phyloP scores from a whole-genome alignment of 2,888 invertebrate genomes.

The Lutraria lutraria region DNA sequence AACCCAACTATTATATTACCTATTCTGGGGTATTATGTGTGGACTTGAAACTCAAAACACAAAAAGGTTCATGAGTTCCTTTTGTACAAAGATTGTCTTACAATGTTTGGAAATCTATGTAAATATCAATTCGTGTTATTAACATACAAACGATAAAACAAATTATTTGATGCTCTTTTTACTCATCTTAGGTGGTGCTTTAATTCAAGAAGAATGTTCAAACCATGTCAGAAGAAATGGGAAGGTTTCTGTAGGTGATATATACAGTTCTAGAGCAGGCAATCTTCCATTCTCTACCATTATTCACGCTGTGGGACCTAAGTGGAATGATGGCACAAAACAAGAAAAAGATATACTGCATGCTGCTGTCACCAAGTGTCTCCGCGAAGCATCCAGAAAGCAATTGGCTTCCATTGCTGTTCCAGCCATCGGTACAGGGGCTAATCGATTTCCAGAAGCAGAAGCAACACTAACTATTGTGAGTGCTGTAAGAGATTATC shows the following conservation, averaged over 20 bases:
- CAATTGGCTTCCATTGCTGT: slow-evolving; percentile 73
- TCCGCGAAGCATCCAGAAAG: slow-evolving; percentile 58
- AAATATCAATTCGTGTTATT: too few relatives aligned
- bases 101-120: too few relatives aligned
- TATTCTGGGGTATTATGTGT: too few relatives aligned
- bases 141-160: too few relatives aligned
- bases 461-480: slow-evolving; percentile 58
- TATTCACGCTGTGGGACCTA: slow-evolving; percentile 76
- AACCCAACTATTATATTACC: too few relatives aligned
- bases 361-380: slow-evolving; percentile 65
- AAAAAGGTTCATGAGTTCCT: too few relatives aligned
- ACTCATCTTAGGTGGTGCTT: slow-evolving; percentile 68
- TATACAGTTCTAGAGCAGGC: slow-evolving; percentile 69
- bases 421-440: slow-evolving; percentile 81
- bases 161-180: too few relatives aligned
- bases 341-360: slow-evolving; percentile 64
- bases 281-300: slow-evolving; percentile 65
- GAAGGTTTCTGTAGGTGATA: slow-evolving; percentile 66
- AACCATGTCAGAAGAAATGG: slow-evolving; percentile 64
- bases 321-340: slow-evolving; percentile 70
- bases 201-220: slow-evolving; percentile 73
- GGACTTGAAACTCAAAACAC: too few relatives aligned
- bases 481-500: slow-evolving; percentile 52
- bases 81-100: too few relatives aligned
- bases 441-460: slow-evolving; percentile 74